A percentile compares a stretch with the other conserved stretches of the same genome.
Conservation (phyloP, 37 sponge, comb jelly and placozoan genomes). For the Halisarca cf. caerulea region DNA sequence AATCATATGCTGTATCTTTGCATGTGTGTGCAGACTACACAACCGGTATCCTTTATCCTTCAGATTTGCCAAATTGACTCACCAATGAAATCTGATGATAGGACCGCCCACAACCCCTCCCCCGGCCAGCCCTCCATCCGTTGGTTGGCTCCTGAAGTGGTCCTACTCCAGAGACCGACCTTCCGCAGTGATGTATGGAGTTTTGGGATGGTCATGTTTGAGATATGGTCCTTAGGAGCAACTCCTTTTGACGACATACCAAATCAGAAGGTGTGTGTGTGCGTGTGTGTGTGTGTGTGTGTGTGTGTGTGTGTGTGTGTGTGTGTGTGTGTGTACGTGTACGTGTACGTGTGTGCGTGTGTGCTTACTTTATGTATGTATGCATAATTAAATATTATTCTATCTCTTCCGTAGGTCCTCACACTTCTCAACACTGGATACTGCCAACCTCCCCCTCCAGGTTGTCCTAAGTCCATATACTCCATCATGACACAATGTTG, state of each 20-base stretch:
- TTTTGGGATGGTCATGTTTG: slow-evolving; percentile 30
- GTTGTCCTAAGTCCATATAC: slow-evolving; percentile 17
- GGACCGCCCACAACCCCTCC: too few relatives aligned
- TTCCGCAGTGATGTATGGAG: slow-evolving; percentile 24
- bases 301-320: neutral
- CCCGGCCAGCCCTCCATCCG: neutral
- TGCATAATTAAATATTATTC: too few relatives aligned
- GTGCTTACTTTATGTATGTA: too few relatives aligned
- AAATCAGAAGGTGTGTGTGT: neutral
- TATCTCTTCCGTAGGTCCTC: neutral
- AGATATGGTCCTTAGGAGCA: slow-evolving; percentile 21
- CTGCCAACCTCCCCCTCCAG: slow-evolving; percentile 26
- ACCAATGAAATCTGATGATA: too few relatives aligned
- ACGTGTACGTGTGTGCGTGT: too few relatives aligned
- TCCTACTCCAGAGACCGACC: neutral
- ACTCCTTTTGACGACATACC: slow-evolving; percentile 25
- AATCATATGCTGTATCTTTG: too few relatives aligned
- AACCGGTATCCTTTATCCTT: too few relatives aligned
- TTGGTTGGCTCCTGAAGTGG: neutral
- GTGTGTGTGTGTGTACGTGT: neutral
- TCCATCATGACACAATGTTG: slow-evolving; percentile 26
- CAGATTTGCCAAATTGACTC: too few relatives aligned
- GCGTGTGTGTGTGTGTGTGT: too few relatives aligned
- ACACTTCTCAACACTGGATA: slow-evolving; percentile 14
- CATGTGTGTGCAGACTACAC: too few relatives aligned